phyloP scores from a whole-genome alignment of 2,797 vertebrate species.

The Chelon auratus region DNA sequence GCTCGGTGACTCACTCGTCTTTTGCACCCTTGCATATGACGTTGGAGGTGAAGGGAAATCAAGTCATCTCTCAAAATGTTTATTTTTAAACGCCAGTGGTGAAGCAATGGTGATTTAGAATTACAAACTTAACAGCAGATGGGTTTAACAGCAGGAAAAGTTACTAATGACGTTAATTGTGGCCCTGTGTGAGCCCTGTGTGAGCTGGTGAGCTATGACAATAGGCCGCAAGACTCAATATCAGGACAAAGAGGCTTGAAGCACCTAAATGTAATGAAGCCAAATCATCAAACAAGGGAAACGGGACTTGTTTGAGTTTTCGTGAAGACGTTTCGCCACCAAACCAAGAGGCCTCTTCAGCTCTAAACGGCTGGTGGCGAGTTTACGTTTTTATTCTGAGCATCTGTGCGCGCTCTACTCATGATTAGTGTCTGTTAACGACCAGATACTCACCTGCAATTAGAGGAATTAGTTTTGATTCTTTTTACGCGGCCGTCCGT shows the following conservation, averaged over 20 bases:
- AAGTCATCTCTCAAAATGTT: background rate
- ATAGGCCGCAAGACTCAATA: background rate
- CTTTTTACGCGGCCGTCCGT: too few relatives aligned
- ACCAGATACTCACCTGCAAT: too few relatives aligned
- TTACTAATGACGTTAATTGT: slow-evolving; percentile 4
- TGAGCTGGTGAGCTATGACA: background rate
- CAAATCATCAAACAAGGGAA: background rate
- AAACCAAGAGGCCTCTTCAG: too few relatives aligned
- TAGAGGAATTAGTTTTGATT: too few relatives aligned
- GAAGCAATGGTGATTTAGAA: background rate
- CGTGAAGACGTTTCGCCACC: too few relatives aligned
- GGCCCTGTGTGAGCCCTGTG: background rate
- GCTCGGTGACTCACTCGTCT: background rate
- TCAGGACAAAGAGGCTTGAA: background rate
- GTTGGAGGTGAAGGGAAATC: background rate
- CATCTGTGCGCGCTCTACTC: too few relatives aligned
- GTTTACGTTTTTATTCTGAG: too few relatives aligned
- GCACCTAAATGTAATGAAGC: slow-evolving; percentile 6
- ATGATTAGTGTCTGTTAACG: too few relatives aligned
- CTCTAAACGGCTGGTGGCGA: too few relatives aligned
- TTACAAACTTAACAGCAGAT: background rate
- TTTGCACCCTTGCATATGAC: background rate
- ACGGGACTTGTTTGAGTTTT: too few relatives aligned
- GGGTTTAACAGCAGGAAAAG: background rate
- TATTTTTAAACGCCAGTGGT: background rate